Conservation (phyloP, 2,888 invertebrate genomes). For the Patella caerulea region DNA sequence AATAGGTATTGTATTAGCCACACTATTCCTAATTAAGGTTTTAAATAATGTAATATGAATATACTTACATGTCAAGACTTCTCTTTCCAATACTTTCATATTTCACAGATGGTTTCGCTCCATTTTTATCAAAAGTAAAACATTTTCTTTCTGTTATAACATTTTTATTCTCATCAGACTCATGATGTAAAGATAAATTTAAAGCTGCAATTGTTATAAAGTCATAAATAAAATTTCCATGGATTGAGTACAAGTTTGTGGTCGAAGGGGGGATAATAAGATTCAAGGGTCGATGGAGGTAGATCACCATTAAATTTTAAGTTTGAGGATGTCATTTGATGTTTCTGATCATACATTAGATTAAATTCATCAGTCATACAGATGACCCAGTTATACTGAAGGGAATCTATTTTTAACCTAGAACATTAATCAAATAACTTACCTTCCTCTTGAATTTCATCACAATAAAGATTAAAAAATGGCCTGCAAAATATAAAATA, state of each 20-base stretch:
- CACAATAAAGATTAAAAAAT: constrained; percentile 14
- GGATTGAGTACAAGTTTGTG: neutral
- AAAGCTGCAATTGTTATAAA: constrained; percentile 66
- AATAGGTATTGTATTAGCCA: too few relatives aligned
- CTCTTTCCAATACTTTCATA: constrained; percentile 38
- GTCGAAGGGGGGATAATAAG: too few relatives aligned
- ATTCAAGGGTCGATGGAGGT: too few relatives aligned
- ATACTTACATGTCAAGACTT: constrained; percentile 27
- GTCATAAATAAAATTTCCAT: neutral
- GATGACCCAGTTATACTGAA: too few relatives aligned
- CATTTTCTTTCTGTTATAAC: constrained; percentile 8
- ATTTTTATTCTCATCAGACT: constrained; percentile 14
- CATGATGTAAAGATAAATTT: constrained; percentile 52
- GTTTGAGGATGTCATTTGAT: too few relatives aligned
- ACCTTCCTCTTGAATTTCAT: constrained; percentile 45
- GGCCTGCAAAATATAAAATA: constrained; percentile 26
- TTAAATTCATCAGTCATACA: too few relatives aligned
- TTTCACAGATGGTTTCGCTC: constrained; percentile 11
- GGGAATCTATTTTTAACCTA: too few relatives aligned
- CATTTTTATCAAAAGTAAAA: constrained; percentile 3
- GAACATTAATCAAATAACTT: neutral
- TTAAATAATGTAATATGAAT: too few relatives aligned
- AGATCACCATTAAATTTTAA: too few relatives aligned
- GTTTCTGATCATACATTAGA: too few relatives aligned
- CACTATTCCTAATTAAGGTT: too few relatives aligned